Conservation (phyloP, 2,113 vertebrate genomes). For the Lophotis ruficrista region DNA sequence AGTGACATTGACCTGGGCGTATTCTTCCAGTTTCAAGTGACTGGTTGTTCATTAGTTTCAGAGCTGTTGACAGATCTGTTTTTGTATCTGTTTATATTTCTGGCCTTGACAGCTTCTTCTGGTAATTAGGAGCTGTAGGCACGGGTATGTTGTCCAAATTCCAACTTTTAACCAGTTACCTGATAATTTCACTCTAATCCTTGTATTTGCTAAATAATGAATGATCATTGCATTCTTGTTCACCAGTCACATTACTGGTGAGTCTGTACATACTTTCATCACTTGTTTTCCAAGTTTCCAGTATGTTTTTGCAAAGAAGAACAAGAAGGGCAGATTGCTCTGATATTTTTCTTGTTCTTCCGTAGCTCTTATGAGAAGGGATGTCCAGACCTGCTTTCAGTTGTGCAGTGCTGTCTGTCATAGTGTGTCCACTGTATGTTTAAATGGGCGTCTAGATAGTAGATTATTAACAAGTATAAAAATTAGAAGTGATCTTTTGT, state of each 20-base stretch:
- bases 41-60: slow-evolving; percentile 16
- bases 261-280: neutral
- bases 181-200: neutral
- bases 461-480: neutral
- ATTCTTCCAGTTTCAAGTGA: neutral
- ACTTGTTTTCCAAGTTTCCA: neutral
- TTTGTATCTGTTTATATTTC: neutral
- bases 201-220: neutral
- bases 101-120: neutral
- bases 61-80: neutral
- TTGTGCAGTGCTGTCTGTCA: neutral
- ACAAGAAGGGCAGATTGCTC: neutral
- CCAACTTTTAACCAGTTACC: neutral
- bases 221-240: neutral
- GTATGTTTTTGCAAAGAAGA: neutral
- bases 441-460: neutral
- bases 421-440: neutral
- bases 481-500: neutral
- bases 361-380: neutral
- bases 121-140: neutral
- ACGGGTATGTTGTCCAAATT: neutral
- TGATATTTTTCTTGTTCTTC: neutral
- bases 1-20: neutral
- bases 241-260: neutral
- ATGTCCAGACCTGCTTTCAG: neutral